A percentile compares a stretch with the other conserved stretches of the same genome.
Evolutionary conservation across 1,140 invertebrate genomes (phyloP).

Genomic region (Ruditapes philippinarum): DNA sequence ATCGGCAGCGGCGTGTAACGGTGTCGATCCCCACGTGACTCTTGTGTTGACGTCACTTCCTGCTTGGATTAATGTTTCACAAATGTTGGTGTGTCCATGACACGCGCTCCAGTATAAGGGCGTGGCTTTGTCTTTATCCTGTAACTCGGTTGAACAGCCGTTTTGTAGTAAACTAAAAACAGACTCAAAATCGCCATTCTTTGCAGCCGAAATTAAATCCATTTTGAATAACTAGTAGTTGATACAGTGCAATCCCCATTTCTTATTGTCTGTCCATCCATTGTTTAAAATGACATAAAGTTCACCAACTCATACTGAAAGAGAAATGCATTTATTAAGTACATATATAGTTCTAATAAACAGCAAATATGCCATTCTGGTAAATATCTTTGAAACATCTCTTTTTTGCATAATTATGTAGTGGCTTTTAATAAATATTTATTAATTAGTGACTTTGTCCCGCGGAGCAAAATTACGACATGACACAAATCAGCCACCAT

Average conservation of each 20-base stretch:
- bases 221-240: not conserved
- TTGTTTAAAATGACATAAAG: too few relatives aligned
- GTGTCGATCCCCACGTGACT: slow-evolving; percentile 76
- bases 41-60: slow-evolving; percentile 73
- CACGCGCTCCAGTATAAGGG: slow-evolving; percentile 79
- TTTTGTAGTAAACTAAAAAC: slow-evolving; percentile 43
- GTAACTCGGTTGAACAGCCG: slow-evolving; percentile 32
- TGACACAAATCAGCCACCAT: too few relatives aligned
- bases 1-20: slow-evolving; percentile 78
- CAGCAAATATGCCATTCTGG: too few relatives aligned
- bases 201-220: slow-evolving; percentile 63
- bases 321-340: too few relatives aligned
- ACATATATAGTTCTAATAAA: too few relatives aligned
- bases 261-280: not conserved
- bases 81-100: slow-evolving; percentile 71
- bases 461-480: too few relatives aligned
- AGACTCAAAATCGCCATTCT: slow-evolving; percentile 59
- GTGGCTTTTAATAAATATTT: too few relatives aligned
- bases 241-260: not conserved
- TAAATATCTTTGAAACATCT: too few relatives aligned
- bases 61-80: slow-evolving; percentile 71
- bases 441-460: too few relatives aligned
- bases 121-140: slow-evolving; percentile 72
- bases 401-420: too few relatives aligned
- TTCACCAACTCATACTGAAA: not conserved